Conservation (phyloP, 2,113 vertebrate species). For the Chaetorhynchus papuensis region DNA sequence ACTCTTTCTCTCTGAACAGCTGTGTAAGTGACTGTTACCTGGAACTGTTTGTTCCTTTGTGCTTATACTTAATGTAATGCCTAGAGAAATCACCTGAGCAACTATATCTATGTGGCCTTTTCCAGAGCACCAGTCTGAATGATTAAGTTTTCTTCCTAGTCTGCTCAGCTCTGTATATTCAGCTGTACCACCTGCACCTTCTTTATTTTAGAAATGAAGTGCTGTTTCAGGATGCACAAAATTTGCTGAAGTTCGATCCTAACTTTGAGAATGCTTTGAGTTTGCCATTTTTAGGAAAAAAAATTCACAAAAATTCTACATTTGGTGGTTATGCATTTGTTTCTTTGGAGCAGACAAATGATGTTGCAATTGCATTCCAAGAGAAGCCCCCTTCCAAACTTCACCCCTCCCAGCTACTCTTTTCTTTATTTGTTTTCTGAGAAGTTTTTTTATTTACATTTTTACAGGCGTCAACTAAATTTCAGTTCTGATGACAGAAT, state of each 20-base stretch:
- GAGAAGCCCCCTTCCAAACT: neutral
- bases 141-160: neutral
- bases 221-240: neutral
- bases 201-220: neutral
- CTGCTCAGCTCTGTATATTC: neutral
- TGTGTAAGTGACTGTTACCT: slow-evolving; percentile 26
- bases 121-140: slow-evolving; percentile 1
- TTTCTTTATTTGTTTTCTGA: neutral
- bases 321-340: neutral
- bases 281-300: neutral
- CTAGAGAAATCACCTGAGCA: slow-evolving; percentile 18
- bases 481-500: neutral
- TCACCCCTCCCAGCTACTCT: neutral
- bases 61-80: neutral
- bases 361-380: neutral
- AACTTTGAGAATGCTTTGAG: neutral
- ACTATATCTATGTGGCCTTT: slow-evolving; percentile 25
- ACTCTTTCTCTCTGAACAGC: neutral
- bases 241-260: neutral
- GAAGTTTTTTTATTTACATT: neutral
- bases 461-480: neutral
- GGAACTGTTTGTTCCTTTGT: slow-evolving; percentile 40
- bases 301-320: neutral
- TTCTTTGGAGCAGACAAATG: neutral
- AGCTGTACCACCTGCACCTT: neutral